Conservation (phyloP, 2,888 invertebrate genomes). For the Lasioglossum malachurum region DNA sequence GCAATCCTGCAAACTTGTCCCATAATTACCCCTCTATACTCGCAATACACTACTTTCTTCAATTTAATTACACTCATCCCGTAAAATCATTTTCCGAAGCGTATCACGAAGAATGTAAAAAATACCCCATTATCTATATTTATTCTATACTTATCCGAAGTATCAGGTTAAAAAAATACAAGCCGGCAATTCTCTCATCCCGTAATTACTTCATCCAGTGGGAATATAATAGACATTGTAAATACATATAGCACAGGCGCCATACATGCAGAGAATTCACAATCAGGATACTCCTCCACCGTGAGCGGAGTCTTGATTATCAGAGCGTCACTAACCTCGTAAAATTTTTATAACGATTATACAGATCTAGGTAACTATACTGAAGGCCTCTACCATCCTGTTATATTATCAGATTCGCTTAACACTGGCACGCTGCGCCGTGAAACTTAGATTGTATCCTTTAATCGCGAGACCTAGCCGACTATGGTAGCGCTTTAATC, state of each 20-base stretch:
- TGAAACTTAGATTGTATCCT: conserved; percentile 10
- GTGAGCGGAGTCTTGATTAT: conserved; percentile 15
- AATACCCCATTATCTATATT: not conserved
- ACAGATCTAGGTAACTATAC: conserved; percentile 38
- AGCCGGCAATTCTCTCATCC: not conserved
- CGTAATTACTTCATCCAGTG: not conserved
- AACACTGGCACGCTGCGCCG: not conserved
- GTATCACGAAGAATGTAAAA: not conserved
- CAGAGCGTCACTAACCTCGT: conserved; percentile 37
- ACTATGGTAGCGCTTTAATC: conserved; percentile 32
- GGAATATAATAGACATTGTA: not conserved
- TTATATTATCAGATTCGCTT: conserved; percentile 34
- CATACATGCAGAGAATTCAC: not conserved
- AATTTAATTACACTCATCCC: not conserved
- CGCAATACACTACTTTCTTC: not conserved
- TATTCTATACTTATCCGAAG: not conserved
- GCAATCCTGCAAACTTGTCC: not conserved
- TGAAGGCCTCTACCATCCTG: conserved; percentile 20
- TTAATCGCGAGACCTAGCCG: not conserved
- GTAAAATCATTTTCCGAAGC: not conserved
- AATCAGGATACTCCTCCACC: not conserved
- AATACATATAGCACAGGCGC: not conserved
- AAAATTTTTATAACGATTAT: conserved; percentile 48
- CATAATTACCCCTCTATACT: not conserved
- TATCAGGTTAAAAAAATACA: conserved; percentile 2